Evolutionary conservation across 2,888 invertebrate species (phyloP).

Genomic region (Gibbula magus): DNA sequence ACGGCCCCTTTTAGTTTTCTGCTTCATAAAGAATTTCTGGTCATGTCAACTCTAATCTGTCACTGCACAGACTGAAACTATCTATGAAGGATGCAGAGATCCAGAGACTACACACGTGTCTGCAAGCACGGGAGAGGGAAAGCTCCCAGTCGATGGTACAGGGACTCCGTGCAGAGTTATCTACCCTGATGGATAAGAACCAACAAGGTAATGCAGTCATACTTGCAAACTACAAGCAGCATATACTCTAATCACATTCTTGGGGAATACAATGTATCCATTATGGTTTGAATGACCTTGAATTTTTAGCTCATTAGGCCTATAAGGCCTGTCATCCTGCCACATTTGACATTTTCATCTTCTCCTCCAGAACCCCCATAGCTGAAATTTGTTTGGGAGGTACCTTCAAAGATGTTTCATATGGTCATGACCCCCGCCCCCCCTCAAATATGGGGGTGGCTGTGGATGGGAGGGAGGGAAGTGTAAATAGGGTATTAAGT

Average conservation of each 20-base stretch:
- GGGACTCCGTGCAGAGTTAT: slow-evolving; percentile 58
- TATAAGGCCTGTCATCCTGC: neutral
- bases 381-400: too few relatives aligned
- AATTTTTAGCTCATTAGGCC: too few relatives aligned
- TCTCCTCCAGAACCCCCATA: too few relatives aligned
- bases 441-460: too few relatives aligned
- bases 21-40: too few relatives aligned
- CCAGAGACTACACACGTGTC: slow-evolving; percentile 54
- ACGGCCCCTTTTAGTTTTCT: too few relatives aligned
- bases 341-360: neutral
- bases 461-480: too few relatives aligned
- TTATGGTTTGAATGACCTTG: neutral
- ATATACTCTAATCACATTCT: too few relatives aligned
- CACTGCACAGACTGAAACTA: slow-evolving; percentile 47
- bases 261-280: too few relatives aligned
- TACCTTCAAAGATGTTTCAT: too few relatives aligned
- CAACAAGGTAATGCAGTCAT: slow-evolving; percentile 48
- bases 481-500: too few relatives aligned
- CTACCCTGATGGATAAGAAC: slow-evolving; percentile 56
- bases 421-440: neutral
- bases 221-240: neutral
- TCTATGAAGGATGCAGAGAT: slow-evolving; percentile 68
- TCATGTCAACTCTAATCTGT: too few relatives aligned
- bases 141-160: slow-evolving; percentile 49
- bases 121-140: slow-evolving; percentile 53